A percentile compares a stretch with the other conserved stretches of the same genome.
Conservation (phyloP, 2,113 vertebrate genomes). For the Platichthys flesus region DNA sequence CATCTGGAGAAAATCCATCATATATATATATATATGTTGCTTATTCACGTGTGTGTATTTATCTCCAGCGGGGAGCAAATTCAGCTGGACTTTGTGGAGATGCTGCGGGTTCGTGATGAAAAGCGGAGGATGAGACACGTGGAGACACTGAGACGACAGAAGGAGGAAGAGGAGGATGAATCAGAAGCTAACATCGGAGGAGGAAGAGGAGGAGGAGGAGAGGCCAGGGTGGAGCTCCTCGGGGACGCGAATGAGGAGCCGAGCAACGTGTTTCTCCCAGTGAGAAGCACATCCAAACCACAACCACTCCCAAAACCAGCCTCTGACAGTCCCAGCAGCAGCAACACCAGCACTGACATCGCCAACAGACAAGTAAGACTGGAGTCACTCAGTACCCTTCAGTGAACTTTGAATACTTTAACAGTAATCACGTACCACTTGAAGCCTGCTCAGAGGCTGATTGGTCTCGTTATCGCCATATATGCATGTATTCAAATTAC, state of each 20-base stretch:
- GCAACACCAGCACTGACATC: background rate
- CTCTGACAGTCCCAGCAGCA: background rate
- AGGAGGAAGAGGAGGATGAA: slow-evolving; percentile 57
- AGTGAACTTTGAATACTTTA: background rate
- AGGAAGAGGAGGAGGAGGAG: slow-evolving; percentile 24
- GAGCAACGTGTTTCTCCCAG: background rate
- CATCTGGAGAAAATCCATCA: slow-evolving; percentile 15
- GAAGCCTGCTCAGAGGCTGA: too few relatives aligned
- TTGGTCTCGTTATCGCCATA: too few relatives aligned
- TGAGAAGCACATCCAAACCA: slow-evolving; percentile 28
- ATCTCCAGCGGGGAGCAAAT: slow-evolving; percentile 62
- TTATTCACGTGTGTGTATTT: slow-evolving; percentile 10
- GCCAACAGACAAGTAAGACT: slow-evolving; percentile 53
- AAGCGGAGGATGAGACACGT: slow-evolving; percentile 73
- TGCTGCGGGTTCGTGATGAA: slow-evolving; percentile 79
- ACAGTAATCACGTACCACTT: too few relatives aligned
- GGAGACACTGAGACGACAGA: slow-evolving; percentile 75
- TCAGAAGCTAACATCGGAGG: background rate
- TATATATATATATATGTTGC: background rate
- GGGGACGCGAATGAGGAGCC: slow-evolving; percentile 58
- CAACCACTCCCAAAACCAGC: slow-evolving; percentile 10
- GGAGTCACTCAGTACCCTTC: background rate
- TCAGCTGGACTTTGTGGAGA: slow-evolving; percentile 77
- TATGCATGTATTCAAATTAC: too few relatives aligned
- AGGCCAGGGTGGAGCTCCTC: slow-evolving; percentile 55